Evolutionary conservation across 1,140 invertebrate species (phyloP).

Genomic region (Aphaenogaster floridana): DNA sequence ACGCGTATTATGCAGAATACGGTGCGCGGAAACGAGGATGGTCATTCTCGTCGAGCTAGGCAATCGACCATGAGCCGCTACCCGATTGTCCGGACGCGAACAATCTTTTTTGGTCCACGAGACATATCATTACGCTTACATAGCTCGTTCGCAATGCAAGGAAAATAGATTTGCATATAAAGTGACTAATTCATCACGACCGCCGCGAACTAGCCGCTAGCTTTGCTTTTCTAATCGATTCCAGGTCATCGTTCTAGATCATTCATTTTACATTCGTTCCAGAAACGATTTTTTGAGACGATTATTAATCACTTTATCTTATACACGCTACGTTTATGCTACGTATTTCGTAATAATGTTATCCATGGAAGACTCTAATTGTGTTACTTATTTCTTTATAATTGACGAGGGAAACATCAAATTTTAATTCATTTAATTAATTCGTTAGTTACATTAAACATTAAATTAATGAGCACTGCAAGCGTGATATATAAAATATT

Average conservation of each 20-base stretch:
- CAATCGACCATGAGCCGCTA: slow-evolving; percentile 37
- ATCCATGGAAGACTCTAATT: neutral
- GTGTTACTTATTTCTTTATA: neutral
- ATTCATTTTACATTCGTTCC: slow-evolving; percentile 41
- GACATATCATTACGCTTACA: slow-evolving; percentile 62
- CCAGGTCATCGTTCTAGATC: slow-evolving; percentile 36
- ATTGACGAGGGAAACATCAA: neutral
- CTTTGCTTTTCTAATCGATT: slow-evolving; percentile 56
- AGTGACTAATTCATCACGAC: slow-evolving; percentile 63
- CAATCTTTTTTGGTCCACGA: slow-evolving; percentile 46
- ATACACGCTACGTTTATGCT: neutral
- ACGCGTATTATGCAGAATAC: slow-evolving; percentile 46
- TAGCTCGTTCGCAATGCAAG: slow-evolving; percentile 24
- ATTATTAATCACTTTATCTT: slow-evolving; percentile 39
- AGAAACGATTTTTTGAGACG: neutral
- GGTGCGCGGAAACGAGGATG: slow-evolving; percentile 37
- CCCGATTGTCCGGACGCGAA: slow-evolving; percentile 45
- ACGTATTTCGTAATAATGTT: slow-evolving; percentile 26
- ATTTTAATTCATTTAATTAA: neutral
- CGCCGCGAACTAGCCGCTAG: slow-evolving; percentile 12
- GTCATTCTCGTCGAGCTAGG: slow-evolving; percentile 26
- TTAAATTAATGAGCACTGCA: neutral
- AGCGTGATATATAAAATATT: neutral
- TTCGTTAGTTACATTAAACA: neutral
- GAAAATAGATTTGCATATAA: slow-evolving; percentile 63